Evolutionary conservation across 2,113 vertebrate genomes (phyloP).

Genomic region (Serinus canaria): DNA sequence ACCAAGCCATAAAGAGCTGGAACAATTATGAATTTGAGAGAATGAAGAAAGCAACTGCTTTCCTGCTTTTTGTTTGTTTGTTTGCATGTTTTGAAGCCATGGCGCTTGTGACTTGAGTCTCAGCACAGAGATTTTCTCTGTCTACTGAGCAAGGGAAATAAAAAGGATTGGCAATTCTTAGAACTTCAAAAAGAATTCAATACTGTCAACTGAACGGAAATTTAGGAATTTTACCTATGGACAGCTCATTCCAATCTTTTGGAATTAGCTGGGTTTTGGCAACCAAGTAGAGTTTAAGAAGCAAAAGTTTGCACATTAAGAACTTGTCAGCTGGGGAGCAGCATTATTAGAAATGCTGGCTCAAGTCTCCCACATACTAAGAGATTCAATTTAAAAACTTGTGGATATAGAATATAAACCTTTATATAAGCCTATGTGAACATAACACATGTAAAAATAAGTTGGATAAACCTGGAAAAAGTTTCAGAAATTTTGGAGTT

Average conservation of each 20-base stretch:
- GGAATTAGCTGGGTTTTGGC: not conserved
- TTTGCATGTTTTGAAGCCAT: not conserved
- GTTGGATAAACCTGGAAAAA: not conserved
- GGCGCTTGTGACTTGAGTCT: not conserved
- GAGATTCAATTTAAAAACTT: not conserved
- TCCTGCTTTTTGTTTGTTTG: not conserved
- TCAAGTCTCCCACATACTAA: not conserved
- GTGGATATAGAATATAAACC: not conserved
- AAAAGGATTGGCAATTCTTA: not conserved
- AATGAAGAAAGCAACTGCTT: not conserved
- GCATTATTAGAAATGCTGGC: not conserved
- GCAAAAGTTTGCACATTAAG: not conserved
- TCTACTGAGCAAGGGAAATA: not conserved
- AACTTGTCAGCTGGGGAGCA: not conserved
- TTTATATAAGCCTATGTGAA: not conserved
- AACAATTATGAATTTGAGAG: not conserved
- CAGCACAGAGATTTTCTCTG: not conserved
- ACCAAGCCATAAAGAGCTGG: not conserved
- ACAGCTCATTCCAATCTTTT: not conserved
- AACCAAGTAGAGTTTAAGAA: not conserved
- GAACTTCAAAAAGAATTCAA: not conserved
- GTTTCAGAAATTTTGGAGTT: not conserved
- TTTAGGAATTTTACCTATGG: not conserved
- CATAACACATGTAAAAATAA: not conserved
- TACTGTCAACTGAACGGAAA: not conserved